phyloP scores from a whole-genome alignment of 2,888 invertebrate genomes.

The Chironomus riparius region DNA sequence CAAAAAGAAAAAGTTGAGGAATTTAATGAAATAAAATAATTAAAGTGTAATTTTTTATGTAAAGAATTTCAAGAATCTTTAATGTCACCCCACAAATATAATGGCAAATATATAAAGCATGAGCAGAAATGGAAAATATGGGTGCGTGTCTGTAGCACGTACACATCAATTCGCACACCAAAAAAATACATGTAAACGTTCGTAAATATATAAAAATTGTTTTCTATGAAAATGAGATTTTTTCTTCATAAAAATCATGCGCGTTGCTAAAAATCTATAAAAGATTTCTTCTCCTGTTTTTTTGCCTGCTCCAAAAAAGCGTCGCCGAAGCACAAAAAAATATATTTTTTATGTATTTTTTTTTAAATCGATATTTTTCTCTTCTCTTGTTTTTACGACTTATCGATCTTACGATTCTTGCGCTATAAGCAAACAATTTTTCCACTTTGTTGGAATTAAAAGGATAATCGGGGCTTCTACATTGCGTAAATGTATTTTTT shows the following conservation, averaged over 20 bases:
- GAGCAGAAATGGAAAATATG: not conserved
- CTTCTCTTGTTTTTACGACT: conserved; percentile 3
- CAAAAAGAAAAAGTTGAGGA: no score
- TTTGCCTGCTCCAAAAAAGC: not conserved
- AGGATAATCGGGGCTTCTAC: not conserved
- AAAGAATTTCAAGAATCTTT: no score
- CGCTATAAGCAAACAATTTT: not conserved
- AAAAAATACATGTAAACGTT: not conserved
- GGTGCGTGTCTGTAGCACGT: conserved; percentile 7
- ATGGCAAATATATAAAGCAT: no score
- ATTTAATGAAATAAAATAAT: no score
- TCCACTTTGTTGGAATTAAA: conserved; percentile 4
- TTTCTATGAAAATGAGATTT: not conserved
- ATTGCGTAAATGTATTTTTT: not conserved
- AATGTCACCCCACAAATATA: no score
- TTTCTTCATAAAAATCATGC: conserved; percentile 19
- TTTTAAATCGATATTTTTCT: conserved; percentile 16
- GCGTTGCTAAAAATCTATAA: conserved; percentile 8
- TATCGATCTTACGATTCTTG: conserved; percentile 4
- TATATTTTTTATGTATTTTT: not conserved
- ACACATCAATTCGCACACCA: not conserved
- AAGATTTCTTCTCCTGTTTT: conserved; percentile 4
- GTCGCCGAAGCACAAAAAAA: not conserved
- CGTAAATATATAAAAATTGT: not conserved
- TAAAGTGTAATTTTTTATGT: no score